Evolutionary conservation across 2,888 invertebrate species (phyloP), one percentile per base, ranked within the genome.

Genomic region (Iselma pallidipennis): DNA sequence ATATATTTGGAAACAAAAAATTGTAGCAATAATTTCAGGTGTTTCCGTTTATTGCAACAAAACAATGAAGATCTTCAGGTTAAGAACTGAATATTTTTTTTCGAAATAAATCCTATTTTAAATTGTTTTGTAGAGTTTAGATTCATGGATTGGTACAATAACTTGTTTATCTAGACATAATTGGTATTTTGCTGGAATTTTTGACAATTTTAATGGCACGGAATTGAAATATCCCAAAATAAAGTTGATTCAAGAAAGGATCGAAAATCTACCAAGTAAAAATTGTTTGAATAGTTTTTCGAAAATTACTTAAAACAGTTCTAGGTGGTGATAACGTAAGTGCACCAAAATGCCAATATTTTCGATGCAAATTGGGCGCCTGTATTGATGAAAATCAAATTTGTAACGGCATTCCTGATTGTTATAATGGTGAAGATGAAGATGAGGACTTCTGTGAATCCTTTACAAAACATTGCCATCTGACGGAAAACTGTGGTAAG

Each of bases 161-260:
- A 87, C 87, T 42, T 93, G 92, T 72, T 86, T 87, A 48, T 84
- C 86, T 9, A 82, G 83, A 5, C 77, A 78, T 9, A 90, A 89
- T 19, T 92, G 92, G 91, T 89, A 88, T 76, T 91, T 91, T 0
- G 85, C 87, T 4, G 90, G 90, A 0, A 83, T 89, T 7, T 92
- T 88, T 72, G 81, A 84, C 12, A 37, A 28, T 9, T 4, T 57
- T 2, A 87, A 87, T 58, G 82, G 83, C 45, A 81, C 23, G 12
- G 12, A 23, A 83, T 69, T 86, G 87, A 6, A 59, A 82, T 21
- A 29, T 9, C 52, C 29, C 19, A 26, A 31, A 33, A 7, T 52
- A 5, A 31, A 31, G 7, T 16, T 23, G 26, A 50, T 23, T 3
- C 10, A 57, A 26, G 16, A 48, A 16, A 3, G 10, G 14, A 45